Evolutionary conservation across 1,140 invertebrate species (phyloP).

Genomic region (Delia radicum): DNA sequence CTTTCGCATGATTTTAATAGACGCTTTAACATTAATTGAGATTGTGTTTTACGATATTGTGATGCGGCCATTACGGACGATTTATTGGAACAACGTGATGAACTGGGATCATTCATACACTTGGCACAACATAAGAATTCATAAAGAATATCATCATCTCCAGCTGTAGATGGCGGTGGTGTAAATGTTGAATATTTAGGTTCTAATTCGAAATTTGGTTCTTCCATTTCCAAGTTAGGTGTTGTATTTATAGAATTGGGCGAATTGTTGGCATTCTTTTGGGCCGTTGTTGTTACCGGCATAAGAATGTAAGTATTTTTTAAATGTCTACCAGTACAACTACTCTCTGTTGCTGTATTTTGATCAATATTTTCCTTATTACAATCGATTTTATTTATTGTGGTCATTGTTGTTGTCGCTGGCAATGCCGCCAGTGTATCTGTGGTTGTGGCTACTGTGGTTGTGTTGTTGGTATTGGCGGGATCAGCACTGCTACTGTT

Average conservation of each 20-base stretch:
- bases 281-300: constrained; percentile 40
- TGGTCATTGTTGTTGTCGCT: not conserved
- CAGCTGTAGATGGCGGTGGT: constrained; percentile 30
- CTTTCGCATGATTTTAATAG: constrained; percentile 18
- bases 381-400: not conserved
- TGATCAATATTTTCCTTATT: constrained; percentile 11
- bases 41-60: not conserved
- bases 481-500: not conserved
- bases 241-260: constrained; percentile 20
- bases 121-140: constrained; percentile 55
- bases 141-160: constrained; percentile 44
- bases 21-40: constrained; percentile 1
- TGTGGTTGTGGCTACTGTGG: not conserved
- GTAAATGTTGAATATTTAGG: constrained; percentile 47
- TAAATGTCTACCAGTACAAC: constrained; percentile 12
- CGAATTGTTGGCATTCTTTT: not conserved
- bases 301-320: constrained; percentile 52
- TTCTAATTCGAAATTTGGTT: constrained; percentile 38
- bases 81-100: not conserved
- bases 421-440: not conserved
- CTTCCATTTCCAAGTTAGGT: constrained; percentile 28
- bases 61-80: not conserved
- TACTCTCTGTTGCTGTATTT: not conserved
- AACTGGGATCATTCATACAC: constrained; percentile 51
- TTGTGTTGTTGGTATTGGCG: not conserved